Percentiles rank a stretch among this genome's conserved stretches.
Evolutionary conservation across 1,140 invertebrate species (phyloP).

Genomic region (Nephila pilipes): DNA sequence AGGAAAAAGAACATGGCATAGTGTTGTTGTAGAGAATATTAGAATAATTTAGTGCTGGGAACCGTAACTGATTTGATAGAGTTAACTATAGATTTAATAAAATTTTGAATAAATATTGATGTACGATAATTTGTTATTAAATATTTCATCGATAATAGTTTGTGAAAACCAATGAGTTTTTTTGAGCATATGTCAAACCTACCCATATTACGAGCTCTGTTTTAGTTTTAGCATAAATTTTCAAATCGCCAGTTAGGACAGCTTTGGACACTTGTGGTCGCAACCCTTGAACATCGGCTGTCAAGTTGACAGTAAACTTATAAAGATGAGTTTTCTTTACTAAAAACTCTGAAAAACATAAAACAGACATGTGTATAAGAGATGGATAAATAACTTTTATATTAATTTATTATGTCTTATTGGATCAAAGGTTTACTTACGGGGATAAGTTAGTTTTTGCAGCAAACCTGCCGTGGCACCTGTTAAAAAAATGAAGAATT

Average conservation of each 20-base stretch:
- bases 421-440: not conserved
- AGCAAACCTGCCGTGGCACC: not conserved
- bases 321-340: not conserved
- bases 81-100: too few species aligned
- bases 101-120: too few species aligned
- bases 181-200: not conserved
- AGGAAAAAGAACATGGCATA: too few species aligned
- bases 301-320: constrained; percentile 18
- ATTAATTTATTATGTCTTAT: not conserved
- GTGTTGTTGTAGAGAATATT: too few species aligned
- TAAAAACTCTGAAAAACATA: not conserved
- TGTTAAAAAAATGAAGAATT: not conserved
- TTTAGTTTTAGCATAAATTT: constrained; percentile 4
- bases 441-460: not conserved
- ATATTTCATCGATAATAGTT: too few species aligned
- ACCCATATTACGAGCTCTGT: constrained; percentile 27
- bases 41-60: too few species aligned
- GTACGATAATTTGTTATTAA: too few species aligned
- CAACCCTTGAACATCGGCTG: constrained; percentile 38
- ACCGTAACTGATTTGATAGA: too few species aligned
- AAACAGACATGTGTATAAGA: not conserved
- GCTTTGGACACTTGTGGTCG: constrained; percentile 31
- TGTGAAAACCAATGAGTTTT: too few species aligned
- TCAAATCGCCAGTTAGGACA: not conserved
- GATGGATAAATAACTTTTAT: not conserved